Percentiles rank a stretch among this genome's conserved stretches.
Conservation (phyloP, 2,888 invertebrate genomes). For the Strigamia crassipes region DNA sequence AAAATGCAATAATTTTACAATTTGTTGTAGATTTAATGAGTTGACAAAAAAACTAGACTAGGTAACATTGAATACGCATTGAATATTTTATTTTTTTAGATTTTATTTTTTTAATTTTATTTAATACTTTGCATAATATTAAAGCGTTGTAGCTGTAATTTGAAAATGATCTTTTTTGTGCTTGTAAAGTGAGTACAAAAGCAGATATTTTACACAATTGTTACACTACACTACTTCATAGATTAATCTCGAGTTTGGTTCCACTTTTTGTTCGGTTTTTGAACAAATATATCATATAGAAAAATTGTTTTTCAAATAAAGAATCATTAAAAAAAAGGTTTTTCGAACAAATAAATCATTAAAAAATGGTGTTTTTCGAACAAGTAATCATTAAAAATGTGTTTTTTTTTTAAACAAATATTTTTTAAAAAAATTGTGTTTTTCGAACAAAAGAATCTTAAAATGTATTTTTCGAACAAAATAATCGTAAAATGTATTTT, state of each 20-base stretch:
- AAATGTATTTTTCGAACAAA: too few species aligned
- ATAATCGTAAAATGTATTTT: too few species aligned
- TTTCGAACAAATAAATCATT: too few species aligned
- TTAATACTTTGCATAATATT: not conserved
- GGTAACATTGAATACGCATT: not conserved
- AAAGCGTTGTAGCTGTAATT: not conserved
- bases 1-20: not conserved
- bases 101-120: not conserved
- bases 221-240: not conserved
- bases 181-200: slow-evolving; percentile 24
- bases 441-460: too few species aligned
- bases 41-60: not conserved
- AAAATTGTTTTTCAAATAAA: too few species aligned
- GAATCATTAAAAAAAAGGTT: too few species aligned
- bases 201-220: not conserved
- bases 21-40: not conserved
- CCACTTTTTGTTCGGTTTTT: not conserved
- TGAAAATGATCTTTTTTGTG: not conserved
- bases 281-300: not conserved
- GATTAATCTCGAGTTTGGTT: slow-evolving; percentile 33
- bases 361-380: too few species aligned
- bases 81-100: not conserved
- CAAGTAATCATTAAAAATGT: too few species aligned
- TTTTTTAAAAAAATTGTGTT: too few species aligned
- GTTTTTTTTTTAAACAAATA: too few species aligned